Evolutionary conservation across 2,888 invertebrate species (phyloP).

Genomic region (Palloptera scutellata): DNA sequence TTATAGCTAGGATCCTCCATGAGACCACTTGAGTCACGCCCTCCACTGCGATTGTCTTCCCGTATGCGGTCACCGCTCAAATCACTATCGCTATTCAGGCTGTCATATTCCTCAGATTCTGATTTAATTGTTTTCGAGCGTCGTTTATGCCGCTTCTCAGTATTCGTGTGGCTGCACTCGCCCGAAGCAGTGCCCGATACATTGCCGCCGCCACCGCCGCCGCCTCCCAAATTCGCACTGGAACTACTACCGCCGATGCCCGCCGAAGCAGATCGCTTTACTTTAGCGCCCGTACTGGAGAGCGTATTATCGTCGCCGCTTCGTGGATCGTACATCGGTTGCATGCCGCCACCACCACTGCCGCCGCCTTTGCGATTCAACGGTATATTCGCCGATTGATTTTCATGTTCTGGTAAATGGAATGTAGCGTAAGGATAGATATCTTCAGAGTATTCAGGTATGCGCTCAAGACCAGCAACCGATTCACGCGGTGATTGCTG

Average conservation of each 20-base stretch:
- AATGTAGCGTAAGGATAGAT: slow-evolving; percentile 71
- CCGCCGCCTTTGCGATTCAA: slow-evolving; percentile 52
- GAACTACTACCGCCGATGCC: slow-evolving; percentile 41
- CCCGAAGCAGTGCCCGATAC: slow-evolving; percentile 40
- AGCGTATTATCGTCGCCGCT: slow-evolving; percentile 52
- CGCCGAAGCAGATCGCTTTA: slow-evolving; percentile 48
- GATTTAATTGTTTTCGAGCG: slow-evolving; percentile 68
- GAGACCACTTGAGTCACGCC: slow-evolving; percentile 65
- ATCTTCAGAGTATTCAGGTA: slow-evolving; percentile 70
- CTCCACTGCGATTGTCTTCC: slow-evolving; percentile 63
- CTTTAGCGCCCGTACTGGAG: slow-evolving; percentile 49
- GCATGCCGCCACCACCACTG: slow-evolving; percentile 33
- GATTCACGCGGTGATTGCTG: slow-evolving; percentile 62
- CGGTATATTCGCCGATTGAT: slow-evolving; percentile 66
- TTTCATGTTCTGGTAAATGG: slow-evolving; percentile 69
- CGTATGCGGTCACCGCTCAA: slow-evolving; percentile 63
- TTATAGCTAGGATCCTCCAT: slow-evolving; percentile 64
- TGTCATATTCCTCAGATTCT: slow-evolving; percentile 69
- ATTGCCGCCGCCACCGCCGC: too few species aligned
- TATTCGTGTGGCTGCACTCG: slow-evolving; percentile 48
- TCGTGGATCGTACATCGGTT: slow-evolving; percentile 54
- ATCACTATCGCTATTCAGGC: slow-evolving; percentile 68
- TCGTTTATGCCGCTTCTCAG: slow-evolving; percentile 63
- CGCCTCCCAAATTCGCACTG: slow-evolving; percentile 41
- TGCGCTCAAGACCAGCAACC: slow-evolving; percentile 66